These are phyloP conservation scores for Stramonita haemastoma DNA, from an alignment of 2,888 invertebrate species.

Conservation along the genomic window DNA sequence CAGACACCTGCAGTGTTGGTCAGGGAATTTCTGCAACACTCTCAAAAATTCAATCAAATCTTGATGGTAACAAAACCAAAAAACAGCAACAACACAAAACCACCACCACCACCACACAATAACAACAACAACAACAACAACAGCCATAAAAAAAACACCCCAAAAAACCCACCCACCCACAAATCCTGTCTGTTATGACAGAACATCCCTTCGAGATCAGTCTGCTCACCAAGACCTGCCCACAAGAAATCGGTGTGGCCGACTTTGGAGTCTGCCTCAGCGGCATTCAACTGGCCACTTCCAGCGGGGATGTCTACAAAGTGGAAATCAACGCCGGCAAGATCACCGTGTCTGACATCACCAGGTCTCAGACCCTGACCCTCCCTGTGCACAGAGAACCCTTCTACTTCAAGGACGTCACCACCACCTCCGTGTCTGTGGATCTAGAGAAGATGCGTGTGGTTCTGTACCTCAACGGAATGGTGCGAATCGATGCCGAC, in stretches of 20 bases:
- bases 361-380: no score
- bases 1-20: no score
- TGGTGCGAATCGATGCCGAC: slow-evolving; percentile 30
- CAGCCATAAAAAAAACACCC: no score
- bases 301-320: background rate
- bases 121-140: no score
- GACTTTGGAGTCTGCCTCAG: background rate
- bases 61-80: no score
- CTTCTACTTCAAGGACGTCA: slow-evolving; percentile 33
- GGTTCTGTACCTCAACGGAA: slow-evolving; percentile 27
- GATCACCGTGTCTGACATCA: slow-evolving; percentile 7
- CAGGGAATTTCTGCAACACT: no score
- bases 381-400: background rate
- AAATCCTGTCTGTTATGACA: background rate
- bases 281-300: background rate
- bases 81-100: no score
- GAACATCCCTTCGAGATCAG: background rate
- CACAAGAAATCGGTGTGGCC: no score
- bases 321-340: background rate
- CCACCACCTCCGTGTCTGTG: background rate
- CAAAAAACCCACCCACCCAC: no score
- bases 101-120: no score
- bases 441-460: slow-evolving; percentile 35
- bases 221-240: background rate
- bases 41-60: no score